Evolutionary conservation across 2,888 invertebrate genomes (phyloP).

Genomic region (Seira musarum): DNA sequence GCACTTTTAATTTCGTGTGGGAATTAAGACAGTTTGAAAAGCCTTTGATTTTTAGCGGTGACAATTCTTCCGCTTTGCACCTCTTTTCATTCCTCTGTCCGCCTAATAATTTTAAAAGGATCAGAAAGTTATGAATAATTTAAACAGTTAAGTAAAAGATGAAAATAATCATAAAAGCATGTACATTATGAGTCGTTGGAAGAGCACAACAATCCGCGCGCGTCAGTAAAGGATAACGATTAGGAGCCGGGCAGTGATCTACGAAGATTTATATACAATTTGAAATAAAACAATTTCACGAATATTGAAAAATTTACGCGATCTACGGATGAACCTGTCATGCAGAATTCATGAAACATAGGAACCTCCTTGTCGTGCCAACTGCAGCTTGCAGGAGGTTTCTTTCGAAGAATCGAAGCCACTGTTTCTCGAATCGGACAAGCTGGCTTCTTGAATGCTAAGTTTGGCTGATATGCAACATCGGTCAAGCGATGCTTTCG

Average conservation of each 20-base stretch:
- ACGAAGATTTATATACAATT: background rate
- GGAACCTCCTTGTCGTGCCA: conserved; percentile 40
- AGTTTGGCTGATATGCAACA: conserved; percentile 24
- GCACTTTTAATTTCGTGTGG: no score
- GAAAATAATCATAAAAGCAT: no score
- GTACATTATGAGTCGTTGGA: background rate
- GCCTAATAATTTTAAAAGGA: background rate
- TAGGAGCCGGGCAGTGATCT: background rate
- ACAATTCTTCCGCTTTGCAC: background rate
- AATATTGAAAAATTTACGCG: no score
- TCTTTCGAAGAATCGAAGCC: conserved; percentile 57
- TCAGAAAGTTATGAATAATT: background rate
- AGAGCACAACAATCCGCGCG: background rate
- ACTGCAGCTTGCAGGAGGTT: conserved; percentile 44
- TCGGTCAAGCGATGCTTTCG: conserved; percentile 22
- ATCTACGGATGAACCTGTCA: conserved; percentile 45
- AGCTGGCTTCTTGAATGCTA: conserved; percentile 36
- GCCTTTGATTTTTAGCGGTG: background rate
- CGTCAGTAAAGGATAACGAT: background rate
- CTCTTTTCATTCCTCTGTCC: background rate
- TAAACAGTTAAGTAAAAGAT: background rate
- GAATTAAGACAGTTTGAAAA: background rate
- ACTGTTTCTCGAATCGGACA: conserved; percentile 61
- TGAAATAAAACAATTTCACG: background rate
- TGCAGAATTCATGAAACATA: conserved; percentile 54